A percentile compares a stretch with the other conserved stretches of the same genome.
phyloP scores from a whole-genome alignment of 2,797 vertebrate species.

The Geotrypetes seraphini region DNA sequence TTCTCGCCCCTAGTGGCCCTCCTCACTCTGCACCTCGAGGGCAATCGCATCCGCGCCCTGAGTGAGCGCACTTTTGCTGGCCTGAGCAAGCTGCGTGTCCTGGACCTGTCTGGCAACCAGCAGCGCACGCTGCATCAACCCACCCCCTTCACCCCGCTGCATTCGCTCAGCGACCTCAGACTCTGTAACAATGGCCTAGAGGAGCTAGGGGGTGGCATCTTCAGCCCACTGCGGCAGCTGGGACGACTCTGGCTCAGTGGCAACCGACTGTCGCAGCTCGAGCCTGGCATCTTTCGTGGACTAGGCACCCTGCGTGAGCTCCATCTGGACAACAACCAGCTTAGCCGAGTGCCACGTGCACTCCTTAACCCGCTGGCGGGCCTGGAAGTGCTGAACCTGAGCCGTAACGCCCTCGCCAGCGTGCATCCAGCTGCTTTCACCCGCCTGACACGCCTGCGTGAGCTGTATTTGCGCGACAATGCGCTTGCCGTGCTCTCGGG shows the following conservation, averaged over 20 bases:
- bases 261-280: conserved; percentile 70
- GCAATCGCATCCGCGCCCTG: conserved; percentile 76
- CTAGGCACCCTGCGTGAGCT: conserved; percentile 71
- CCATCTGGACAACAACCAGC: conserved; percentile 71
- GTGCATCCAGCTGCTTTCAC: conserved; percentile 62
- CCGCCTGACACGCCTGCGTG: conserved; percentile 56
- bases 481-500: conserved; percentile 67
- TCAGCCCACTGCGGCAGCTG: conserved; percentile 70
- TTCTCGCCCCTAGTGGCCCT: conserved; percentile 71
- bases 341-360: conserved; percentile 63
- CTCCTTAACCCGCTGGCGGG: conserved; percentile 71
- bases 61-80: conserved; percentile 73
- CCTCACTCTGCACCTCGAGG: conserved; percentile 82
- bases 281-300: conserved; percentile 62
- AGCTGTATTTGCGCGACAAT: conserved; percentile 80
- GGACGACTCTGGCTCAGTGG: conserved; percentile 73
- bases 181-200: conserved; percentile 77
- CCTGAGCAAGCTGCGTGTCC: conserved; percentile 75
- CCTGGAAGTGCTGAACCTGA: conserved; percentile 78
- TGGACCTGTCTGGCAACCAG: conserved; percentile 82
- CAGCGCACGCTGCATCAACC: conserved; percentile 66
- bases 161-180: conserved; percentile 69
- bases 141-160: conserved; percentile 66
- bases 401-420: conserved; percentile 61
- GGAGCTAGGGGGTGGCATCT: conserved; percentile 61